Evolutionary conservation across 1,140 invertebrate genomes (phyloP).

Genomic region (Drepana arcuata): DNA sequence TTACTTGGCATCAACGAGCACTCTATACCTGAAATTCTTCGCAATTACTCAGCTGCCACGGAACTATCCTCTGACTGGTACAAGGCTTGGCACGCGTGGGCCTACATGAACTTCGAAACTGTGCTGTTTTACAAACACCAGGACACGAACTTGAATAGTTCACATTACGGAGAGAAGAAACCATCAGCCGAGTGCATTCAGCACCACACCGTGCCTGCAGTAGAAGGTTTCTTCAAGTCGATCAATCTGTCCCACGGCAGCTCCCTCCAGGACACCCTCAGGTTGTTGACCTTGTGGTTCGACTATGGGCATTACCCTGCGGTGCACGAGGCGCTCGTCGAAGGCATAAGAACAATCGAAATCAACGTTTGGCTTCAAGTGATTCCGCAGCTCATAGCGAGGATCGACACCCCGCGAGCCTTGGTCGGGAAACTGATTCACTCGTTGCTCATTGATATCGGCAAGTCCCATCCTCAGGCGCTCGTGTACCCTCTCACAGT

Average conservation of each 20-base stretch:
- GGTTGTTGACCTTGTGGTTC: slow-evolving; percentile 94
- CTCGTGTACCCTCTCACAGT: slow-evolving; percentile 98
- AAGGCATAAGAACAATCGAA: slow-evolving; percentile 93
- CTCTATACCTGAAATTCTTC: slow-evolving; percentile 87
- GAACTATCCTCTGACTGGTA: slow-evolving; percentile 91
- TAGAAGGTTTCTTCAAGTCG: slow-evolving; percentile 96
- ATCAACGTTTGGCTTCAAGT: slow-evolving; percentile 99
- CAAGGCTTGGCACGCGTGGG: slow-evolving; percentile 98
- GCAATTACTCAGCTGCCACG: slow-evolving; percentile 90
- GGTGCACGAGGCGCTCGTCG: slow-evolving; percentile 93
- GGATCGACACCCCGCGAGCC: slow-evolving; percentile 94
- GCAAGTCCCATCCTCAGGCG: slow-evolving; percentile 91
- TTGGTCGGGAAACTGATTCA: slow-evolving; percentile 93
- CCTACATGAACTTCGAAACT: slow-evolving; percentile 98
- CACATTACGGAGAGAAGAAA: slow-evolving; percentile 26
- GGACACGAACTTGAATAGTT: slow-evolving; percentile 29
- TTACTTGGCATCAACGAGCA: slow-evolving; percentile 84
- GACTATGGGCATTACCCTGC: slow-evolving; percentile 95
- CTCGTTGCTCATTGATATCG: slow-evolving; percentile 94
- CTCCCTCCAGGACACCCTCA: slow-evolving; percentile 97
- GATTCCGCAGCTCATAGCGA: slow-evolving; percentile 97
- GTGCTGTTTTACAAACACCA: slow-evolving; percentile 92
- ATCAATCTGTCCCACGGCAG: slow-evolving; percentile 94
- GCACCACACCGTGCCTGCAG: slow-evolving; percentile 92
- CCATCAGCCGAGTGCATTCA: slow-evolving; percentile 74